Conservation (phyloP, 2,888 invertebrate genomes). For the Phrixothrix hirtus region DNA sequence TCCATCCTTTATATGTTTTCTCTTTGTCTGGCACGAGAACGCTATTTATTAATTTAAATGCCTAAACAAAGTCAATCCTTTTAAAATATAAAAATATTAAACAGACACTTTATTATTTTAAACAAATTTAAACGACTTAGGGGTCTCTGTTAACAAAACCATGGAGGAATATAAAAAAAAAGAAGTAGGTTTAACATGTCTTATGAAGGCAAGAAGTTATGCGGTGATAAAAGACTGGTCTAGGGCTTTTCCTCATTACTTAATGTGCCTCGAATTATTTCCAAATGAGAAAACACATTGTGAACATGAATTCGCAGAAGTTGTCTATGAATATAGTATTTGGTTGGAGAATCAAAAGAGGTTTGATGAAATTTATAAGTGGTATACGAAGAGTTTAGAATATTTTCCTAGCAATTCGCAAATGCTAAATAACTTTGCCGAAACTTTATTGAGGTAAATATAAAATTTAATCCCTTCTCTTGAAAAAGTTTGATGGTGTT, state of each 20-base stretch:
- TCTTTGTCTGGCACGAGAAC: too few species aligned
- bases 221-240: slow-evolving; percentile 39
- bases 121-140: too few species aligned
- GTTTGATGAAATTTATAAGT: slow-evolving; percentile 51
- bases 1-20: too few species aligned
- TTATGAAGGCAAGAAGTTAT: slow-evolving; percentile 42
- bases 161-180: slow-evolving; percentile 2
- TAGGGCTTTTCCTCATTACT: slow-evolving; percentile 48
- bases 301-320: slow-evolving; percentile 40
- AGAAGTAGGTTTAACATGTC: slow-evolving; percentile 34
- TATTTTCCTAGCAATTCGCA: slow-evolving; percentile 58
- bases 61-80: too few species aligned
- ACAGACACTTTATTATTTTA: too few species aligned
- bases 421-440: slow-evolving; percentile 59
- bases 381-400: slow-evolving; percentile 54
- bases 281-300: slow-evolving; percentile 35
- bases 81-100: too few species aligned
- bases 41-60: too few species aligned
- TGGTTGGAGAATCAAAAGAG: slow-evolving; percentile 45
- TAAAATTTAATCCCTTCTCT: too few species aligned
- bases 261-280: slow-evolving; percentile 44
- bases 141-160: too few species aligned
- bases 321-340: slow-evolving; percentile 42
- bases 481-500: too few species aligned
- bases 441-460: slow-evolving; percentile 58